Evolutionary conservation across 2,888 invertebrate genomes (phyloP), one percentile per base, ranked within the genome.

Genomic region (Hemaris fuciformis): DNA sequence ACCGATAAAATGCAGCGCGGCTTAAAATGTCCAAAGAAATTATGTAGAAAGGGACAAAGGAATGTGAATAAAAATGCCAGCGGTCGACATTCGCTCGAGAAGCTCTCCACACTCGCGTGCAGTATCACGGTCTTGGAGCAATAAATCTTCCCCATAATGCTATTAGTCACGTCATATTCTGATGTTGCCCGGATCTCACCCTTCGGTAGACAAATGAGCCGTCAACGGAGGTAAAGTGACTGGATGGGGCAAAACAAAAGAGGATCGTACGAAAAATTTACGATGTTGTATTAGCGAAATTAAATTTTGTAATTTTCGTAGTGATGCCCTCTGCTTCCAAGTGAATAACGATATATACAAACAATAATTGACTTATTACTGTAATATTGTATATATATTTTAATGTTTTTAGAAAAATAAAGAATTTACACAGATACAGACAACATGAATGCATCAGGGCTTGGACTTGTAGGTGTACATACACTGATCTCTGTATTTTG

Each of bases 121-220:
- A 22, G 22, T 22, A 45, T 8, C 43, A 45, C 43, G 20, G 70
- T 69, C 69, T 68, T 64, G 57, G 61, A 68, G 71, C 66, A 64
- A 80, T 83, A 82, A 83, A 82, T 81, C 80, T 75, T 60, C 61
- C 59, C 60, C 70, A 72, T 76, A 70, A 70, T 64, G 67, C 78
- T 67, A 81, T 83, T 74, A 77, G 75, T 81, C 79, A 83, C 72
- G 81, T 78, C 76, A 77, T 77, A 77, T 75, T 76, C 74, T 74
- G 71, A 73, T 80, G 76, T 71, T 74, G 66, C 71, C 66, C 64
- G 67, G 69, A 67, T 69, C 53, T 61, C 67, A 60, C 65, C 66
- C 63, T 63, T 65, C 64, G 31, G 59, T 65, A 73, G 75, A 79
- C 72, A 76, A 80, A 80, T 76, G 75, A 74, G 70, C 61, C 70